phyloP scores from a whole-genome alignment of 53 echinoderm and acorn worm species.

The Zoroaster sp. region DNA sequence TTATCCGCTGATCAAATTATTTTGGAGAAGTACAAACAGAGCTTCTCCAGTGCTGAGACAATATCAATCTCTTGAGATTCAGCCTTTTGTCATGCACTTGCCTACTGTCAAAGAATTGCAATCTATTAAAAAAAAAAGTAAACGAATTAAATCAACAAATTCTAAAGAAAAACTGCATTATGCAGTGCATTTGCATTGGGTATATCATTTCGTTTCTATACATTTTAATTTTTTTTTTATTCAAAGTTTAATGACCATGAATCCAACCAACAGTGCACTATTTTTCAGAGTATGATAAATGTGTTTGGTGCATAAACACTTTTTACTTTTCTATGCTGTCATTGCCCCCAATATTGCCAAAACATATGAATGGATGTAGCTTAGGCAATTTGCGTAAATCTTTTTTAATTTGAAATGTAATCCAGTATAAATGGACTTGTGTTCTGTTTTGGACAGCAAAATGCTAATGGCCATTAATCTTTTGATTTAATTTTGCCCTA shows the following conservation, averaged over 20 bases:
- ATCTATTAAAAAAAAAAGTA: not conserved
- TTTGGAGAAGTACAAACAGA: not conserved
- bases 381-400: no score
- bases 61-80: not conserved
- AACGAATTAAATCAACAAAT: not conserved
- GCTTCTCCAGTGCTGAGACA: not conserved
- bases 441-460: no score
- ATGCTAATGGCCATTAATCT: no score
- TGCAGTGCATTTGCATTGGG: not conserved
- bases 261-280: no score
- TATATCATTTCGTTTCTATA: not conserved
- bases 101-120: not conserved
- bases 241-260: not conserved
- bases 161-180: not conserved
- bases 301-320: no score
- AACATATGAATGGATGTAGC: no score
- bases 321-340: no score
- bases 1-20: not conserved
- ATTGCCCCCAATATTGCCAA: no score
- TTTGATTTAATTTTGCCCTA: no score
- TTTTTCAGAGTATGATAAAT: no score
- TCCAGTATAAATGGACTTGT: no score
- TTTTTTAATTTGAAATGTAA: no score
- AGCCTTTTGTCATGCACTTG: not conserved
- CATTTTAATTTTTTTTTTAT: not conserved